A percentile compares a stretch with the other conserved stretches of the same genome.
phyloP scores from a whole-genome alignment of 2,797 vertebrate species.

The Manis javanica region DNA sequence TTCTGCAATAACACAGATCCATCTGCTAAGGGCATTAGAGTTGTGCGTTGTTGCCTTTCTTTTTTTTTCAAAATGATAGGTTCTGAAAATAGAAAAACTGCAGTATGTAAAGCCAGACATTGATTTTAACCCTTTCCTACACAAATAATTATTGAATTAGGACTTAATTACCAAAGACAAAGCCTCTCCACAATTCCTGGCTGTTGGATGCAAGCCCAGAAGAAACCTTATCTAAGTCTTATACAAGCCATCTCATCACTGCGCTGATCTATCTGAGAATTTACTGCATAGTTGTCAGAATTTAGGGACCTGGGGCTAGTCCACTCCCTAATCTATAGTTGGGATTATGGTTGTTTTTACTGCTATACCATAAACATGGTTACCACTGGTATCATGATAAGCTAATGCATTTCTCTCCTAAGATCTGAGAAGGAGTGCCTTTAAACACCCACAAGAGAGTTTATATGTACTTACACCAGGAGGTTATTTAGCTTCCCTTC shows the following conservation, averaged over 20 bases:
- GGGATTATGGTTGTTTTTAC: constrained; percentile 77
- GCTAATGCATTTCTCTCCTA: background rate
- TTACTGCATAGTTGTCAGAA: constrained; percentile 74
- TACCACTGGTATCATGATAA: constrained; percentile 41
- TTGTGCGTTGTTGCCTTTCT: constrained; percentile 64
- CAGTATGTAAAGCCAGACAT: constrained; percentile 72
- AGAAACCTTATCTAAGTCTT: constrained; percentile 76
- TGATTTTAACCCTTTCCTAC: constrained; percentile 81
- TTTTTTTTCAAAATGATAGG: constrained; percentile 82
- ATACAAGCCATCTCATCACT: constrained; percentile 60
- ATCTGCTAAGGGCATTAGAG: constrained; percentile 96
- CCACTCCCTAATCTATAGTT: constrained; percentile 65
- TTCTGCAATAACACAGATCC: constrained; percentile 92
- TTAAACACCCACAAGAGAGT: background rate
- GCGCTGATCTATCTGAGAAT: constrained; percentile 73
- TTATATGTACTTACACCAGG: background rate
- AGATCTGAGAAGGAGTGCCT: background rate
- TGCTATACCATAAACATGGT: constrained; percentile 71
- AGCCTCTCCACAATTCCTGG: constrained; percentile 37
- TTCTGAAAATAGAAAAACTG: constrained; percentile 89
- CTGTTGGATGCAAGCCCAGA: constrained; percentile 72
- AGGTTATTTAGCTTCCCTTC: constrained; percentile 24
- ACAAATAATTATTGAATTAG: constrained; percentile 84
- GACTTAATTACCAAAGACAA: constrained; percentile 80
- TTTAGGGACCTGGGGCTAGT: constrained; percentile 61